These are phyloP conservation scores for Nesogale talazaci DNA, from an alignment of 2,113 vertebrate species.

Conservation along the genomic window DNA sequence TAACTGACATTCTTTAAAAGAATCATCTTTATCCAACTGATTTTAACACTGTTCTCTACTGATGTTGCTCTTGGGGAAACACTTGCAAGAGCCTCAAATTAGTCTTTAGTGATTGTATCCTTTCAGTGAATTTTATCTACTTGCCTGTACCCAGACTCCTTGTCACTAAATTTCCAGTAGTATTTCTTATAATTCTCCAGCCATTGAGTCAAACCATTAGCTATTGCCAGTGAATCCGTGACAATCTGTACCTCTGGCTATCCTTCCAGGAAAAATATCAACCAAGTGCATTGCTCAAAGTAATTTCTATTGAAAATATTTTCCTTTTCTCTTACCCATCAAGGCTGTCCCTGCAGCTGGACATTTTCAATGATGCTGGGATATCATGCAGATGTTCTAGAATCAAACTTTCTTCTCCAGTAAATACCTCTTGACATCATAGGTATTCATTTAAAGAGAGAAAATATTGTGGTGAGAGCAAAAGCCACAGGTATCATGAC, in stretches of 20 bases:
- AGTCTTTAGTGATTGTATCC: background rate
- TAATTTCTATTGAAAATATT: background rate
- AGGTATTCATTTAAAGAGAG: background rate
- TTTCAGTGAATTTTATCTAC: background rate
- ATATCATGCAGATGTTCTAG: background rate
- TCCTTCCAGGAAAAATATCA: background rate
- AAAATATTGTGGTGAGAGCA: background rate
- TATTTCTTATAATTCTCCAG: background rate
- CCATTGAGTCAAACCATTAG: background rate
- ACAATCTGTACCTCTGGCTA: background rate
- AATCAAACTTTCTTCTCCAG: background rate
- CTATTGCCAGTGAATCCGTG: background rate
- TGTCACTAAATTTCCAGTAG: background rate
- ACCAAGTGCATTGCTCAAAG: background rate
- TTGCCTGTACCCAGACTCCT: background rate
- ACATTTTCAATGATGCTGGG: conserved; percentile 1
- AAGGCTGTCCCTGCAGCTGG: background rate
- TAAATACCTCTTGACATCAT: background rate
- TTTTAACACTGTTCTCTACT: background rate
- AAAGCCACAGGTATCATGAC: background rate
- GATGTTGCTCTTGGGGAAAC: background rate
- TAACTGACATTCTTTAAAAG: background rate
- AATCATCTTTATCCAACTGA: conserved; percentile 4
- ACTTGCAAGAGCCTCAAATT: background rate
- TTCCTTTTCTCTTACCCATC: background rate